Percentiles rank a stretch among this genome's conserved stretches.
These are phyloP conservation scores for Aphrocallistes beatrix DNA, from an alignment of 37 sponge, comb jelly and placozoan species.

Conservation along the genomic window DNA sequence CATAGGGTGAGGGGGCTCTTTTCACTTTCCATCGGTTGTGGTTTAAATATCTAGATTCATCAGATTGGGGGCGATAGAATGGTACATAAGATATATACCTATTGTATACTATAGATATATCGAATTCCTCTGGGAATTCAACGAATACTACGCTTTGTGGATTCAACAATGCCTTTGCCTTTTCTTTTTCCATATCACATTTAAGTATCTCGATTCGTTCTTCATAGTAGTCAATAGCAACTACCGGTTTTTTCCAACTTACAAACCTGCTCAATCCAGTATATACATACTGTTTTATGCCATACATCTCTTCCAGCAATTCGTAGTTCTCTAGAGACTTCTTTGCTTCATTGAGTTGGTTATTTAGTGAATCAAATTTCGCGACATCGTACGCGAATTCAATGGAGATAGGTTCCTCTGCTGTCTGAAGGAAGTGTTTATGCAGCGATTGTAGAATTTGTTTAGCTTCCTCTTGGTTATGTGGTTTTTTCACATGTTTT, in stretches of 20 bases:
- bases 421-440: neutral
- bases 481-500: neutral
- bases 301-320: neutral
- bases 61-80: neutral
- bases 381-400: constrained; percentile 3
- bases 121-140: neutral
- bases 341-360: neutral
- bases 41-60: neutral
- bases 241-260: neutral
- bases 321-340: neutral
- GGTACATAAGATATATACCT: neutral
- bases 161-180: neutral
- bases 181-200: neutral
- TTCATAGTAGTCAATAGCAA: neutral
- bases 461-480: neutral
- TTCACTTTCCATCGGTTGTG: neutral
- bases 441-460: neutral
- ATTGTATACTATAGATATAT: neutral
- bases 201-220: neutral
- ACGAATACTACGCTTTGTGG: neutral
- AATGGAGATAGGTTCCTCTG: neutral
- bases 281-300: neutral
- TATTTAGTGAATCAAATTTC: neutral
- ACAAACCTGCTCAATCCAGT: neutral
- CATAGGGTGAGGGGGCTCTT: neutral